phyloP scores from a whole-genome alignment of 1,140 invertebrate genomes.

The Drosophila rufa region DNA sequence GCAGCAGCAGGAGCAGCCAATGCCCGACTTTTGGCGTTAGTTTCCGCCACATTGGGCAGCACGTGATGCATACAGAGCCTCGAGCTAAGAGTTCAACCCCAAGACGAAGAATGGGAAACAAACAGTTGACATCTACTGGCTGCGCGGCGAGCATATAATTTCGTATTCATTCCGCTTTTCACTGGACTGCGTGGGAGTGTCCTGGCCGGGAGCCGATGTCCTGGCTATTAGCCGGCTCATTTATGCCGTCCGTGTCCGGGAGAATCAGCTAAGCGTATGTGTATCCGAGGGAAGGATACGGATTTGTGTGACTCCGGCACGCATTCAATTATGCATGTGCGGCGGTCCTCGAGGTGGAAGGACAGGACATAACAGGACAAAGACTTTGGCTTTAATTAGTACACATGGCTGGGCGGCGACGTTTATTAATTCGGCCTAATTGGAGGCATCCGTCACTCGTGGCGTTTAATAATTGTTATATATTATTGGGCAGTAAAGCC shows the following conservation, averaged over 20 bases:
- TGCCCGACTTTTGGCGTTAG: conserved; percentile 27
- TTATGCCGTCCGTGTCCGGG: conserved; percentile 54
- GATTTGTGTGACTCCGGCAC: conserved; percentile 64
- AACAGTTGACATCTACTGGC: conserved; percentile 17
- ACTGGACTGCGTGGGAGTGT: conserved; percentile 28
- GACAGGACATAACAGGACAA: neutral
- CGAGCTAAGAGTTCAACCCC: conserved; percentile 8
- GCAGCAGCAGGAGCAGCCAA: neutral
- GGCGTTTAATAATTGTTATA: conserved; percentile 68
- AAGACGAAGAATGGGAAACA: conserved; percentile 12
- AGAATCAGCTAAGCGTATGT: conserved; percentile 46
- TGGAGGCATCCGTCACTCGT: conserved; percentile 47
- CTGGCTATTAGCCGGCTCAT: conserved; percentile 36
- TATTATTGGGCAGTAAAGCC: conserved; percentile 58
- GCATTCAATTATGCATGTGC: conserved; percentile 71
- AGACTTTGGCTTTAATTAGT: conserved; percentile 68
- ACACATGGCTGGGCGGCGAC: conserved; percentile 47
- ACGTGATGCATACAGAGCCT: conserved; percentile 66
- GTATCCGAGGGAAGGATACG: conserved; percentile 18
- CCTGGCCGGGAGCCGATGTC: conserved; percentile 3
- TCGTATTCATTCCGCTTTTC: conserved; percentile 75
- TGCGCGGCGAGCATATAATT: conserved; percentile 55
- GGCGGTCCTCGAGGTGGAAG: neutral
- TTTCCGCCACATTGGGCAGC: conserved; percentile 75
- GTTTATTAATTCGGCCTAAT: conserved; percentile 69